Evolutionary conservation across 2,888 invertebrate genomes (phyloP), one percentile per base, ranked within the genome.

Genomic region (Dolichopus griseipennis): DNA sequence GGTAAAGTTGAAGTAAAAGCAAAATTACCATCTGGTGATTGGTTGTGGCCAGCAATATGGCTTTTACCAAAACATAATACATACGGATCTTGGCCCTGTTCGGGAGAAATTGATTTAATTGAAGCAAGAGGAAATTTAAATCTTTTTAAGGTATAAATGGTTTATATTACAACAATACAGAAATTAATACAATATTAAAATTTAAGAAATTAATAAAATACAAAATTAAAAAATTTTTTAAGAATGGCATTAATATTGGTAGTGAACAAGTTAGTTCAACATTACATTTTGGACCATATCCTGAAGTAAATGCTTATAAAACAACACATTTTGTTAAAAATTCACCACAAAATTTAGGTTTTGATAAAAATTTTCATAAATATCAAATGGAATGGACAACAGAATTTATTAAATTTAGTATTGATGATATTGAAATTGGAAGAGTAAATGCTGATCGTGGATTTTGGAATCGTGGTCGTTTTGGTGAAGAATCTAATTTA

Each of bases 71-170:
- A 84, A 0, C 90, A 1, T 81, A 84, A 0, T 74, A 77, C 77
- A 0, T 90, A 90, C 76, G 89, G 90, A 2, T 78, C 81, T 0
- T 90, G 90, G 90, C 90, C 90, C 0, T 77, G 85, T 6, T 89
- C 89, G 27, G 90, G 90, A 6, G 90, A 90, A 81, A 90, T 90
- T 70, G 89, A 90, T 75, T 78, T 91, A 61, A 80, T 86, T 69
- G 90, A 90, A 77, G 84, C 86, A 34, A 83, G 89, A 62, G 90
- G 90, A 65, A 88, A 88, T 76, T 81, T 82, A 43, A 77, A 85
- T 76, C 80, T 85, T 67, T 34, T 64, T 10, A 33, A 33, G 5
- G 34, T 64, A 64, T 64, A 63, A 21, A 15, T 64, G 4, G 4
- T 27, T 6, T 15, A 1, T 18, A 15, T 18, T 27, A 18, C 10